These are phyloP conservation scores for Nyctibius grandis DNA, from an alignment of 2,797 vertebrate genomes.

Conservation along the genomic window DNA sequence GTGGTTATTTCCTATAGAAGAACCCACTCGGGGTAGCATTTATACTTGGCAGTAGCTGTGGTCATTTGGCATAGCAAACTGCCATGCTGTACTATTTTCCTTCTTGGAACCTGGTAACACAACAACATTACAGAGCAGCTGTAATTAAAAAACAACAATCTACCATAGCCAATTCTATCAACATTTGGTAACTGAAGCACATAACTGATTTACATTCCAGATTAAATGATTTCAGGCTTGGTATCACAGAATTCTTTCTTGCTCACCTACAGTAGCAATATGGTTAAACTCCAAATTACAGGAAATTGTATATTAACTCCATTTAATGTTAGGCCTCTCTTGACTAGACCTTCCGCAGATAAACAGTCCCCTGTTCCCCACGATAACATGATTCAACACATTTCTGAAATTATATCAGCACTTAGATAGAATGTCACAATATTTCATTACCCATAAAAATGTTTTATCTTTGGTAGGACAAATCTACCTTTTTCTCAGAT, in stretches of 20 bases:
- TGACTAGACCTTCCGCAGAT: not conserved
- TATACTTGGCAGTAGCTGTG: conserved; percentile 31
- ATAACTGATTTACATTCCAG: conserved; percentile 61
- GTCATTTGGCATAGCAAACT: conserved; percentile 31
- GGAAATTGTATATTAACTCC: conserved; percentile 42
- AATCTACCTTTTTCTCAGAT: not conserved
- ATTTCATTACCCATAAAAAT: conserved; percentile 7
- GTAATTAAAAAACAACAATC: conserved; percentile 53
- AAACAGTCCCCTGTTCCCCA: not conserved
- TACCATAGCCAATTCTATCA: conserved; percentile 33
- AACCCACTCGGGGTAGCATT: not conserved
- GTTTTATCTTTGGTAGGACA: not conserved
- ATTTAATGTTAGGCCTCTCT: conserved; percentile 23
- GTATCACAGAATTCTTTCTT: conserved; percentile 29
- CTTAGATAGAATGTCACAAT: not conserved
- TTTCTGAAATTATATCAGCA: not conserved
- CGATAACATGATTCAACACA: not conserved
- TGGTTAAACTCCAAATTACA: conserved; percentile 35
- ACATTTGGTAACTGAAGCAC: conserved; percentile 59
- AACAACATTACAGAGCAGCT: conserved; percentile 39
- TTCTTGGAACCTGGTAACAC: conserved; percentile 49
- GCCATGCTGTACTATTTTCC: conserved; percentile 15
- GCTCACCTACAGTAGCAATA: conserved; percentile 3
- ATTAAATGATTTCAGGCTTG: conserved; percentile 71
- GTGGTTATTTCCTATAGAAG: not conserved